Evolutionary conservation across 2,797 vertebrate species (phyloP), one percentile per base, ranked within the genome.

Genomic region (Helostoma temminkii): DNA sequence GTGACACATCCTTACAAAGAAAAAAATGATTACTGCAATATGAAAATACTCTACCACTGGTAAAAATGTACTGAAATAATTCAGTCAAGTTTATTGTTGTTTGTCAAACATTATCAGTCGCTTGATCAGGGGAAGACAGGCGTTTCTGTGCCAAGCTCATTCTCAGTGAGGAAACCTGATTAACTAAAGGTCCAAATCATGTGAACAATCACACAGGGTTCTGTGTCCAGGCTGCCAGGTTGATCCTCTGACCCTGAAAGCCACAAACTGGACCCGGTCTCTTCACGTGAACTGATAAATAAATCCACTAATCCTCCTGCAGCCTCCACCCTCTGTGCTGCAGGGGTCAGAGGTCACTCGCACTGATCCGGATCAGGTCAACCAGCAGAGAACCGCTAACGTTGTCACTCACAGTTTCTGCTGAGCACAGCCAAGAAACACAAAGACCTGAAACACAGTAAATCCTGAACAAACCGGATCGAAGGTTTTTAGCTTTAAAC

Each of bases 301-400:
- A 56, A 72, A 49, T 28, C 47, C 43, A 12, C 11, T 76, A 71
- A 83, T 71, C 66, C 76, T 34, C 10, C 28, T 21, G 41, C 16
- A 2, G 60, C 65, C 49, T n/a, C 16, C 37, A 22, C 18, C 0
- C 52, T 50, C 19, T 11, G 55, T 49, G 9, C 50, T 22, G 43
- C 46, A 57, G 76, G 9, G 82, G 67, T 75, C 66, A 63, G 32
- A 71, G 81, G 74, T 68, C 52, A 16, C 21, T 1, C 1, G 0
- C 21, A 19, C 1, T 72, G 80, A 78, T 62, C 67, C 59, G 49
- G 74, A 72, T 82, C 62, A 62, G 30, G 12, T 59, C 0, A 26
- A 49, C 37, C 50, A 36, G 55, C 49, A 24, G 28, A 2, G 26
- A 19, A 47, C 61, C 14, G 45, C 28, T 15, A 25, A 65, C 3